A percentile compares a stretch with the other conserved stretches of the same genome.
Evolutionary conservation across 53 echinoderm and acorn worm genomes (phyloP).

Genomic region (Henricia sp.): DNA sequence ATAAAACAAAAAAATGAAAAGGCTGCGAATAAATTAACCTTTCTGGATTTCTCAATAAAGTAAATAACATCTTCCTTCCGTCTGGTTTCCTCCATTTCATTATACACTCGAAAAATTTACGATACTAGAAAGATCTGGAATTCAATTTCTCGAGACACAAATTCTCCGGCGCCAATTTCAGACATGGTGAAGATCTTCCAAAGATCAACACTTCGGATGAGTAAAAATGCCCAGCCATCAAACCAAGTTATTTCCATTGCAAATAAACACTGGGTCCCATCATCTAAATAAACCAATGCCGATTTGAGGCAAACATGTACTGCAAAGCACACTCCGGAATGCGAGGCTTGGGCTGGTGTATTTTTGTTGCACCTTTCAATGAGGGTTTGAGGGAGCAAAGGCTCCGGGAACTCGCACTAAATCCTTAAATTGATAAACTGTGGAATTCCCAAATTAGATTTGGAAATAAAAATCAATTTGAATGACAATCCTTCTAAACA

Average conservation of each 20-base stretch:
- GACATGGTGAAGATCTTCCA: constrained; percentile 1
- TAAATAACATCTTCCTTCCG: too few species aligned
- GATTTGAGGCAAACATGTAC: constrained; percentile 7
- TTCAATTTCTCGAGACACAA: background rate
- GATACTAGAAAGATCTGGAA: constrained; percentile 7
- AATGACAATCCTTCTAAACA: too few species aligned
- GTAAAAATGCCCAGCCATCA: constrained; percentile 1
- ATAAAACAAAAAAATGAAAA: too few species aligned
- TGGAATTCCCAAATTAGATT: too few species aligned
- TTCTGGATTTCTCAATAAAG: too few species aligned
- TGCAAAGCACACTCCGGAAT: background rate
- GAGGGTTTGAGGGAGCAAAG: background rate
- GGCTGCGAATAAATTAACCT: too few species aligned
- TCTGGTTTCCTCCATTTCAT: too few species aligned
- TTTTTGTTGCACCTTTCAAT: background rate
- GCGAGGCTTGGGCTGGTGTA: constrained; percentile 1
- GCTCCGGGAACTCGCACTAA: background rate
- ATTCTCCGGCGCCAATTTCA: background rate
- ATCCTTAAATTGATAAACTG: constrained; percentile 21
- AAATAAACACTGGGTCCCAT: constrained; percentile 36
- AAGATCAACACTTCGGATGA: constrained; percentile 4
- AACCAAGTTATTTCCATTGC: constrained; percentile 32
- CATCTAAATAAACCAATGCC: background rate
- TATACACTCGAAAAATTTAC: background rate
- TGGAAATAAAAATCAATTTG: too few species aligned